Base-by-base conservation (phyloP, 2,888 invertebrate genomes). In the Caenorhabditis uteleia region DNA sequence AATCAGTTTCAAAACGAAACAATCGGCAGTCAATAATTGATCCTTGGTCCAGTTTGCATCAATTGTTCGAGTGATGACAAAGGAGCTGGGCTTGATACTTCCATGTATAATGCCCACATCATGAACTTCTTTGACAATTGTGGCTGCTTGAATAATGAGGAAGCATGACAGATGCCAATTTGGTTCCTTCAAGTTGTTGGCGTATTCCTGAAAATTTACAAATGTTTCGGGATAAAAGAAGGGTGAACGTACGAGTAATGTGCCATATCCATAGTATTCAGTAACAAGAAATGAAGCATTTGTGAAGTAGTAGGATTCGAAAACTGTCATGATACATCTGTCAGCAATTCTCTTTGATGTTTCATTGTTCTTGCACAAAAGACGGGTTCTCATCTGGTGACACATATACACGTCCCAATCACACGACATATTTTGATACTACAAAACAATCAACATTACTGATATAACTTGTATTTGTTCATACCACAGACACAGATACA, bases 381-480 rank as follows among this genome's bases (percentile, higher is more conserved):
- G 87, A 65, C 94, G 88, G 25, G 88, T 86, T 75, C 90, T 90
- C 62, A 95, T 88, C 86, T 93, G 92, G 82, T 90, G 88, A 77
- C 91, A 91, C 76, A 95, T 91, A 83, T 95, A 95, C 84, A 90
- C 93, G 84, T 95, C 95, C 94, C 94, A 95, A 53, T 89, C 89
- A 84, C 92, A 91, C 34, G 91, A 88, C 2, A 93, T 92, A 77
- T 68, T 55, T 42, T 79, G 74, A 55, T 73, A 77, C 75, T 75
- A 34, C 31, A 36, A 75, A 20, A 31, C 2, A 27, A 36, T 68
- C n/a, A 10, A 44, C 39, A 20, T 25, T 39, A n/a, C n/a, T n/a
- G n/a, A n/a, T n/a, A n/a, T 44, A 31, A 38, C 23, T 45, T 43
- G 7, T 29, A 23, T 2, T 7, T 8, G 14, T 23, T 18, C 21